phyloP scores from a whole-genome alignment of 2,888 invertebrate genomes.

The Nebria brevicollis region DNA sequence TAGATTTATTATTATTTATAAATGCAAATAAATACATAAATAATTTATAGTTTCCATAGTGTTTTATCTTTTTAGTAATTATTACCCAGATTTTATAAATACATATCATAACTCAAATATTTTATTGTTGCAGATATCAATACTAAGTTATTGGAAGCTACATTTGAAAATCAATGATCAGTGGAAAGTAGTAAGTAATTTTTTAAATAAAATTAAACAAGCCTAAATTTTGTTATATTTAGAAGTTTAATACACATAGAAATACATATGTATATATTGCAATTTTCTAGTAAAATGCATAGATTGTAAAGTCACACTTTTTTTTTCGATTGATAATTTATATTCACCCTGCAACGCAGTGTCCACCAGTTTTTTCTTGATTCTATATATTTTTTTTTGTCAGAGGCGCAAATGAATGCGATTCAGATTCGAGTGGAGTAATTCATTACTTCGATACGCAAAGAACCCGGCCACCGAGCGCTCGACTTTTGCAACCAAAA shows the following conservation, averaged over 20 bases:
- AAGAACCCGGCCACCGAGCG: constrained; percentile 18
- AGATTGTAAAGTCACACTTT: neutral
- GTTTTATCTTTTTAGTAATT: too few species aligned
- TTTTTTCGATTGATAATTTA: neutral
- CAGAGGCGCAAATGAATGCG: constrained; percentile 29
- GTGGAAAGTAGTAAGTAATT: neutral
- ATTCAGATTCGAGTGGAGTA: constrained; percentile 20
- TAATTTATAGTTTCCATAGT: neutral
- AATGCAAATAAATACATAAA: too few species aligned
- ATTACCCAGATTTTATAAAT: too few species aligned
- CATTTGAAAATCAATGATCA: too few species aligned
- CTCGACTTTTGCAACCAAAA: constrained; percentile 17
- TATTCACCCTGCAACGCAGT: neutral
- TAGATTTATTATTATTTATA: too few species aligned
- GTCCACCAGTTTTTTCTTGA: neutral
- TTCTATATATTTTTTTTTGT: neutral
- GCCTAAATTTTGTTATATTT: neutral
- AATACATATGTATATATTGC: neutral
- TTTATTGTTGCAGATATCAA: neutral
- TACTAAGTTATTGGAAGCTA: neutral
- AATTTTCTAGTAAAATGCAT: neutral
- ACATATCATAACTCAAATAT: too few species aligned
- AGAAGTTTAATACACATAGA: neutral
- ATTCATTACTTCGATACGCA: constrained; percentile 34
- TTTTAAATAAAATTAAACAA: too few species aligned